Conservation (phyloP, 2,888 invertebrate genomes). For the Cistogaster globosa region DNA sequence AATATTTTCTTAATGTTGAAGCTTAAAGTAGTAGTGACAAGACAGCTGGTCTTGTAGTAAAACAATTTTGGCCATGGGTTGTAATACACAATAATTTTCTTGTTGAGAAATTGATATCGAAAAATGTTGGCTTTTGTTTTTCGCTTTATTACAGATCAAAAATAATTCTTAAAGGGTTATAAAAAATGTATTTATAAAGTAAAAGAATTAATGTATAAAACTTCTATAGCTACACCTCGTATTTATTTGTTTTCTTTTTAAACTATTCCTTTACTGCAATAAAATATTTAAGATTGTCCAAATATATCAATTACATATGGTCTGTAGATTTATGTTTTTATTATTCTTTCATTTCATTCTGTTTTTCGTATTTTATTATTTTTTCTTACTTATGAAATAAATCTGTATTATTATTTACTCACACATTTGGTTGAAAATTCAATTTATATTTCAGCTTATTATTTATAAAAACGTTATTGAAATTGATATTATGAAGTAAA, state of each 20-base stretch:
- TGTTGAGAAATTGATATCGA: no score
- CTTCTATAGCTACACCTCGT: background rate
- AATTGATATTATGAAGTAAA: background rate
- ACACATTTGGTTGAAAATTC: slow-evolving; percentile 39
- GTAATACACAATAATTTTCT: no score
- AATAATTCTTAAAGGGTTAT: no score
- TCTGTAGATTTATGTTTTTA: slow-evolving; percentile 32
- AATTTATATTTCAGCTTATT: slow-evolving; percentile 41
- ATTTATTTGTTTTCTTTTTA: background rate
- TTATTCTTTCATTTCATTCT: background rate
- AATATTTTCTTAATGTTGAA: no score
- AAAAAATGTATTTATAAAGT: no score
- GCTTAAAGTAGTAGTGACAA: no score
- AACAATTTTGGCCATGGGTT: no score
- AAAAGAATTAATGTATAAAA: background rate
- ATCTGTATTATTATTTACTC: slow-evolving; percentile 31
- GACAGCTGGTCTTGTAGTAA: no score
- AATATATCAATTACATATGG: slow-evolving; percentile 35
- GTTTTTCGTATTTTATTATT: background rate
- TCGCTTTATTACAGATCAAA: no score
- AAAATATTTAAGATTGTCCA: slow-evolving; percentile 37
- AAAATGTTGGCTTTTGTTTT: no score
- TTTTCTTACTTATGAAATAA: background rate
- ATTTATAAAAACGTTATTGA: slow-evolving; percentile 16
- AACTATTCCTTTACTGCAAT: background rate